Conservation (phyloP, 64 coral and sea anemone genomes). For the Montipora cactus region DNA sequence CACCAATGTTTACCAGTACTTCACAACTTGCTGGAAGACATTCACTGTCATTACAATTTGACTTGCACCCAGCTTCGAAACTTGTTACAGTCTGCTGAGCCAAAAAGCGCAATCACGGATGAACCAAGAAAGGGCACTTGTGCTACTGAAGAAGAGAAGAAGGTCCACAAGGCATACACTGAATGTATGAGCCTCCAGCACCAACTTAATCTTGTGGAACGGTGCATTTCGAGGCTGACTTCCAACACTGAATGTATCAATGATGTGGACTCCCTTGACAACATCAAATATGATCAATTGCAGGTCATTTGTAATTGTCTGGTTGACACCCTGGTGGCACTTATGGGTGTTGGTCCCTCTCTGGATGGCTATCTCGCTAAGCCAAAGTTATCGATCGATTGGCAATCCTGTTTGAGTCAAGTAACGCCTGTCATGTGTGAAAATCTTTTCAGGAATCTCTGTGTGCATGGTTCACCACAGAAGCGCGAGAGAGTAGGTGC, state of each 20-base stretch:
- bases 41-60: conserved; percentile 95
- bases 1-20: conserved; percentile 67
- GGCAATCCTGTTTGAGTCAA: conserved; percentile 51
- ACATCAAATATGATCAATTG: conserved; percentile 74
- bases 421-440: conserved; percentile 81
- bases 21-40: conserved; percentile 79
- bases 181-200: conserved; percentile 87
- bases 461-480: conserved; percentile 85
- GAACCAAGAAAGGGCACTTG: conserved; percentile 2
- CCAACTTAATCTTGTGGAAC: conserved; percentile 88
- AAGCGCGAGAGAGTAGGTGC: conserved; percentile 80
- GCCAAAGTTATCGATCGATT: conserved; percentile 23
- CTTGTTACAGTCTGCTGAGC: conserved; percentile 66
- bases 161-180: conserved; percentile 85
- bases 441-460: conserved; percentile 88
- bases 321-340: conserved; percentile 77
- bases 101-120: neutral
- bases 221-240: conserved; percentile 60
- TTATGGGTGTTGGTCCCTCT: conserved; percentile 59
- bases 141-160: conserved; percentile 54
- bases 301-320: conserved; percentile 85
- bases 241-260: neutral
- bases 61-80: conserved; percentile 72
- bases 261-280: conserved; percentile 6
- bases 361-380: conserved; percentile 70